Base-by-base conservation (phyloP, 2,888 invertebrate genomes). In the Notodonta ziczac region DNA sequence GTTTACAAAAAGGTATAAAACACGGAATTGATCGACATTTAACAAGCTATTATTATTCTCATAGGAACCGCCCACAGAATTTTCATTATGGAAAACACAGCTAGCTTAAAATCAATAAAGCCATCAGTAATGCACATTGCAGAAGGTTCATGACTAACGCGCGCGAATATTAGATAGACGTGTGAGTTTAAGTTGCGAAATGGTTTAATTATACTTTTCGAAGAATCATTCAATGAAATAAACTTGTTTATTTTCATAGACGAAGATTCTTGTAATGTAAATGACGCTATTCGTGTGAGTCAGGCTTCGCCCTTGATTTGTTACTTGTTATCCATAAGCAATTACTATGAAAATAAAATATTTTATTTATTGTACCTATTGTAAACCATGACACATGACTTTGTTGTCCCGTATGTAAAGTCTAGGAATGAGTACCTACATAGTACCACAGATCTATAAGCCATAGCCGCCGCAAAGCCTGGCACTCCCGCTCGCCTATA, bases 11-110 rank as follows among this genome's bases (percentile, higher is more conserved):
- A 3, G 7, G 35, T 35, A 35, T 51, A 46, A 13, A n/a, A 61
- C 63, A 72, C 60, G 40, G 60, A 75, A 78, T 81, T 76, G 74
- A 78, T 77, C 73, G 80, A 73, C 71, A 78, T 72, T 77, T 75
- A 66, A 56, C 59, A 63, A 61, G 57, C 64, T 63, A 62, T 63
- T 62, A 62, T 56, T 75, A 73, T 70, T 68, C 69, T 67, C 72
- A 70, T 69, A 59, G n/a, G n/a, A n/a, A n/a, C 72, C 62, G 58
- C 64, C 69, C 62, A 69, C 67, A 32, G 58, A 62, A 59, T 66
- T 74, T 77, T 70, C 68, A 79, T 80, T 78, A 80, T 77, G 78
- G 67, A 80, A 67, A 71, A 70, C 62, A 69, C 35, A 61, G 66
- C 62, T 61, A 62, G 58, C 62, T 57, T 64, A 62, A 73, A 80